phyloP scores from a whole-genome alignment of 2,113 vertebrate genomes.

The Marmota flaviventris region DNA sequence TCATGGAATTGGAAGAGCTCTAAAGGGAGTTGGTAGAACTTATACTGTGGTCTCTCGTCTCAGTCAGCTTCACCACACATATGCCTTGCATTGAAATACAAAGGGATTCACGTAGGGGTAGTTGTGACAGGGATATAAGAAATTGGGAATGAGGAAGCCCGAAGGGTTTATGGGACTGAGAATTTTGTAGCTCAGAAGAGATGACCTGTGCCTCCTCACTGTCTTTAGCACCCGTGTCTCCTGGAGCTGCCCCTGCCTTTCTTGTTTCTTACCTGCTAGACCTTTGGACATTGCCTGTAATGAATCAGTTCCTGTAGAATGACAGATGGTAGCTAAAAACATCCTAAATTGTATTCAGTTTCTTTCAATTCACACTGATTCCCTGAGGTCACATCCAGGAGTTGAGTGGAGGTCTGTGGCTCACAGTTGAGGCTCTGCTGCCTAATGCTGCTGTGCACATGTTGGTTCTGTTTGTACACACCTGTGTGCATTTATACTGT shows the following conservation, averaged over 20 bases:
- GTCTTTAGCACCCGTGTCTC: accelerated
- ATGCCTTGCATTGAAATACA: background rate
- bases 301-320: background rate
- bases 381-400: background rate
- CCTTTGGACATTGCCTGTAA: background rate
- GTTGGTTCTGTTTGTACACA: background rate
- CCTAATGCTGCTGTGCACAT: accelerated
- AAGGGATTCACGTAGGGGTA: background rate
- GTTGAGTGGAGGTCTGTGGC: background rate
- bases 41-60: background rate
- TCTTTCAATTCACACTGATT: background rate
- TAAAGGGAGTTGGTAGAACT: background rate
- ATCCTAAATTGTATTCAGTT: background rate
- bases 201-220: background rate
- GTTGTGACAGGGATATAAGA: background rate
- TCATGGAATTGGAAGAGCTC: background rate
- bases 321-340: accelerated
- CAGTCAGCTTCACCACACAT: background rate
- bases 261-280: background rate
- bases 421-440: background rate
- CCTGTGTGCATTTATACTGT: background rate
- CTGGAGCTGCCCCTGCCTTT: background rate
- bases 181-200: background rate
- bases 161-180: background rate
- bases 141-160: background rate